Conservation (phyloP, 2,113 vertebrate genomes). For the Calypte anna region DNA sequence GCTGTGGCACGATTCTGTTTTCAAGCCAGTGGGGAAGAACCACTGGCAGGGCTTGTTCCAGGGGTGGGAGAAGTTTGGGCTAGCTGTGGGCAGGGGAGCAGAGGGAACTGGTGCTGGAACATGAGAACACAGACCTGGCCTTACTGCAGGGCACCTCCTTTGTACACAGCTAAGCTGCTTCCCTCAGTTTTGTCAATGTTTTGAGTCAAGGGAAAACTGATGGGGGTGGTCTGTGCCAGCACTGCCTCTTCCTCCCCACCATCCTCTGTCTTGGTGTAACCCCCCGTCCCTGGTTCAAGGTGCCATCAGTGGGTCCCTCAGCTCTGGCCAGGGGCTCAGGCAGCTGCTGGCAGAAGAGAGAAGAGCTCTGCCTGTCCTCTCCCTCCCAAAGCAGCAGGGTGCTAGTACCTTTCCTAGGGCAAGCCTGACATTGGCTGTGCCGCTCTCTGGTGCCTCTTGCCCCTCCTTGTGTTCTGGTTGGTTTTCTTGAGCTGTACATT, state of each 20-base stretch:
- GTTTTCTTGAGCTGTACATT: slow-evolving; percentile 58
- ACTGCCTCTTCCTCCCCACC: background rate
- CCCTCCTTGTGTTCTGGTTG: background rate
- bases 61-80: background rate
- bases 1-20: background rate
- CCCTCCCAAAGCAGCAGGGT: background rate
- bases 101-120: accelerated
- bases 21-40: background rate
- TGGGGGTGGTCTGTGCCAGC: background rate
- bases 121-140: background rate
- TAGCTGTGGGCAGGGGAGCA: background rate
- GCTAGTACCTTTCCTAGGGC: accelerated
- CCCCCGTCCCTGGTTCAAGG: background rate
- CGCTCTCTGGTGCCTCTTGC: background rate
- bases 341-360: background rate
- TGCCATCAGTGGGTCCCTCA: background rate
- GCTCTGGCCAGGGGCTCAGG: background rate
- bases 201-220: background rate
- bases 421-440: background rate
- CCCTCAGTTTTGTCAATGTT: background rate
- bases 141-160: accelerated
- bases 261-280: background rate
- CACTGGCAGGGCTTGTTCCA: background rate
- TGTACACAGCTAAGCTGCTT: background rate
- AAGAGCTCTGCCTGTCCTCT: background rate